Base-by-base conservation (phyloP, 2,888 invertebrate species). In the Fragum whitleyi region DNA sequence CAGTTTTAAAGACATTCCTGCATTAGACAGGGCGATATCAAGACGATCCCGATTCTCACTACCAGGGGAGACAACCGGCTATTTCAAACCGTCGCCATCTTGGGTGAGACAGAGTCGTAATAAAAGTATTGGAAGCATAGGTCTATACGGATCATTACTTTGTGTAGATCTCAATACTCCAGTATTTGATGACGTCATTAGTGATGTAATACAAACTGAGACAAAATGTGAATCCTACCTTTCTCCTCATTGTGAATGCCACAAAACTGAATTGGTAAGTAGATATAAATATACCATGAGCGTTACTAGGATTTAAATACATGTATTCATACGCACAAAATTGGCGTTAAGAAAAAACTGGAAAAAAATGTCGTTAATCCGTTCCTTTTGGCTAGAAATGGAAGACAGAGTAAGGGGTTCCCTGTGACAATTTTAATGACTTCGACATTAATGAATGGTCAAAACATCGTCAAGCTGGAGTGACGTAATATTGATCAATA, bases 61-160 rank as follows among this genome's bases (percentile, higher is more conserved):
- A 26, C 65, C 65, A 42, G 65, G 65, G 11, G 65, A 65, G 42
- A 23, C 21, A 7, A 65, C 65, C 5, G 65, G 42, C 6, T 65
- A 23, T 23, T 65, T 42, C 42, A 65, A 65, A 39, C 65, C 65
- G 36, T 65, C 65, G 65, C 65, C 39, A 23, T 65, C 65, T 42
- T 65, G 65, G 65, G 42, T 65, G 9, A 65, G 65, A 23, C 42
- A 26, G 9, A 23, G 23, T 14, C 65, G 42, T 1, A 65, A 65
- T 23, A 65, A 65, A 42, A 65, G 65, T 42, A 36, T 42, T 16
- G 65, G 42, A 23, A 65, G 65, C 21, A 65, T 65, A 21, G 39
- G 39, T 5, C 39, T 65, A 7, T 65, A 42, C 23, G 65, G 65
- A 23, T 65, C 65, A 23, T 21, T 65, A 14, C 42, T 65, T 16